Evolutionary conservation across 2,888 invertebrate genomes (phyloP), one percentile per base, ranked within the genome.

Genomic region (Pristionchus fissidentatus): DNA sequence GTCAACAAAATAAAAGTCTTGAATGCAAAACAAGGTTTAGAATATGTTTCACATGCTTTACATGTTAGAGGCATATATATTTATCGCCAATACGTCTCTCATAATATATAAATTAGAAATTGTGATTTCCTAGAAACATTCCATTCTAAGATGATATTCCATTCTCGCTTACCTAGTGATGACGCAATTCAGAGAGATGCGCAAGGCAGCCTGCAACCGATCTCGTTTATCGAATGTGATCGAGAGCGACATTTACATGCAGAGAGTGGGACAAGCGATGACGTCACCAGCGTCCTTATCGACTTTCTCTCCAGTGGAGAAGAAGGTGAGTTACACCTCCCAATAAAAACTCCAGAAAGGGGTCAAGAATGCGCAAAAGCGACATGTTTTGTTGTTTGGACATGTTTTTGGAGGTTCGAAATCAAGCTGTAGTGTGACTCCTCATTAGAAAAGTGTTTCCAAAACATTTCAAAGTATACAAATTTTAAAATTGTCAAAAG

Each of bases 181-280:
- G n/a, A 13, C 15, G 10, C 26, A n/a, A 26, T 49, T 3, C 62
- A 89, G 89, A 75, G 89, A 92, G 85, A 91, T 91, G 91, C 85
- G 88, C 55, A 92, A 91, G 84, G 89, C 91, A 3, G 89, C 91
- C 8, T 88, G 89, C 78, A 91, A 91, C 79, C 86, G 89, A 73
- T 88, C 89, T 7, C 86, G 91, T 26, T 87, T 91, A 41, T 90
- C 90, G 38, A 90, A 91, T 86, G 91, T 91, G n/a, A 87, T 91
- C 41, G 91, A 91, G 73, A 89, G 87, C 55, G 89, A 90, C 32
- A 84, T 88, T 35, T 84, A 82, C 55, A 86, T 87, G 84, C 85
- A 86, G 57, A 83, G 52, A 49, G 84, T 62, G 4, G 84, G 81
- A 22, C 62, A 85, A 3, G 83, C 73, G 22, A 86, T 87, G 73